A percentile compares a stretch with the other conserved stretches of the same genome.
Evolutionary conservation across 2,113 vertebrate species (phyloP).

Genomic region (Nesoenas mayeri): DNA sequence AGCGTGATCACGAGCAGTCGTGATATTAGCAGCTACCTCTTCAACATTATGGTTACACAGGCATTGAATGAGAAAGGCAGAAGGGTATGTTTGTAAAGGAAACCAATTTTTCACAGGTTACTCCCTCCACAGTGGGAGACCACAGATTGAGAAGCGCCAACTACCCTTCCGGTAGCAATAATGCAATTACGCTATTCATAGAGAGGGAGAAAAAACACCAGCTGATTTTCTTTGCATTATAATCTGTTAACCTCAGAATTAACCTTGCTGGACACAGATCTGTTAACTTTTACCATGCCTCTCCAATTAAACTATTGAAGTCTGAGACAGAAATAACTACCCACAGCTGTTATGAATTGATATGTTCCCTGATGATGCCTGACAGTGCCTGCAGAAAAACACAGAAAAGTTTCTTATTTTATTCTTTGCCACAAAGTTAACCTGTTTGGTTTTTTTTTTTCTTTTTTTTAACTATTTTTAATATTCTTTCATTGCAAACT

Average conservation of each 20-base stretch:
- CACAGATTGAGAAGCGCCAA: slow-evolving; percentile 44
- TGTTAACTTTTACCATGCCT: slow-evolving; percentile 24
- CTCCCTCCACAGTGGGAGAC: slow-evolving; percentile 32
- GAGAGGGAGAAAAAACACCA: slow-evolving; percentile 16
- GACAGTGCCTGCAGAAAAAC: background rate
- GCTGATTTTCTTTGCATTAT: slow-evolving; percentile 38
- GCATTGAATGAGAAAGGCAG: slow-evolving; percentile 23
- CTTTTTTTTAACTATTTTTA: background rate
- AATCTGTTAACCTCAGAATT: slow-evolving; percentile 39
- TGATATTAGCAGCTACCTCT: slow-evolving; percentile 24
- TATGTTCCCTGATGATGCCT: background rate
- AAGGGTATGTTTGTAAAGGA: slow-evolving; percentile 44
- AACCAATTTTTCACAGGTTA: slow-evolving; percentile 33
- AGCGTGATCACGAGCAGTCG: background rate
- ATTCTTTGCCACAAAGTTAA: background rate
- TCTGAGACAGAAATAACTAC: slow-evolving; percentile 46
- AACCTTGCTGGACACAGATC: slow-evolving; percentile 56
- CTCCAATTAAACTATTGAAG: slow-evolving; percentile 17
- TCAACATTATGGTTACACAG: background rate
- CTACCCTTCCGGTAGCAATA: slow-evolving; percentile 22
- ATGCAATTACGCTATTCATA: background rate
- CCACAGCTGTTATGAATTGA: slow-evolving; percentile 48
- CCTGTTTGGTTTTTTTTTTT: background rate
- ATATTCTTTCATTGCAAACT: background rate
- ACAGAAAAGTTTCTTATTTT: background rate